Percentiles rank a stretch among this genome's conserved stretches.
phyloP scores from a whole-genome alignment of 2,888 invertebrate genomes.

The Agrilus biguttatus region DNA sequence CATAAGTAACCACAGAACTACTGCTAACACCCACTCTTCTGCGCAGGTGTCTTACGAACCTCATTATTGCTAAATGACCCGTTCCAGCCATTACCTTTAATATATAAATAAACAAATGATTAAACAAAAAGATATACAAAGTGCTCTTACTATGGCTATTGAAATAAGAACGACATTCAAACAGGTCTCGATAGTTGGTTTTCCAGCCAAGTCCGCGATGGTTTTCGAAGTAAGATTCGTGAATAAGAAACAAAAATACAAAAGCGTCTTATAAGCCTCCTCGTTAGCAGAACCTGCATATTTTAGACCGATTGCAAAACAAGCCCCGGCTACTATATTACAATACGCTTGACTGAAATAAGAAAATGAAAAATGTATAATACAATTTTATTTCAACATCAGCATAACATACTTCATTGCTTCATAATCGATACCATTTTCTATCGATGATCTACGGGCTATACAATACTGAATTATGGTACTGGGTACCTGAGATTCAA shows the following conservation, averaged over 20 bases:
- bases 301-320: slow-evolving; percentile 82
- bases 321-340: slow-evolving; percentile 89
- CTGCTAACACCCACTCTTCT: slow-evolving; percentile 60
- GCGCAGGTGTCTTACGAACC: slow-evolving; percentile 73
- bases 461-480: slow-evolving; percentile 65
- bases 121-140: background rate
- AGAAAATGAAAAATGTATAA: slow-evolving; percentile 2
- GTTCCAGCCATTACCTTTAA: slow-evolving; percentile 95
- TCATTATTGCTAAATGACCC: slow-evolving; percentile 70
- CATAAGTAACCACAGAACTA: slow-evolving; percentile 65
- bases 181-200: slow-evolving; percentile 80
- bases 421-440: slow-evolving; percentile 65
- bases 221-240: slow-evolving; percentile 52
- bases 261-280: slow-evolving; percentile 64
- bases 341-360: slow-evolving; percentile 81
- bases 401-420: slow-evolving; percentile 66
- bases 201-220: slow-evolving; percentile 76
- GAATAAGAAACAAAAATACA: slow-evolving; percentile 58
- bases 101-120: slow-evolving; percentile 17
- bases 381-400: slow-evolving; percentile 2
- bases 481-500: slow-evolving; percentile 65
- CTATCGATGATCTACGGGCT: slow-evolving; percentile 52
- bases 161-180: slow-evolving; percentile 71
- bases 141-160: slow-evolving; percentile 52
- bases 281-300: slow-evolving; percentile 85